phyloP scores from a whole-genome alignment of 2,888 invertebrate genomes.

The Tipula lateralis region DNA sequence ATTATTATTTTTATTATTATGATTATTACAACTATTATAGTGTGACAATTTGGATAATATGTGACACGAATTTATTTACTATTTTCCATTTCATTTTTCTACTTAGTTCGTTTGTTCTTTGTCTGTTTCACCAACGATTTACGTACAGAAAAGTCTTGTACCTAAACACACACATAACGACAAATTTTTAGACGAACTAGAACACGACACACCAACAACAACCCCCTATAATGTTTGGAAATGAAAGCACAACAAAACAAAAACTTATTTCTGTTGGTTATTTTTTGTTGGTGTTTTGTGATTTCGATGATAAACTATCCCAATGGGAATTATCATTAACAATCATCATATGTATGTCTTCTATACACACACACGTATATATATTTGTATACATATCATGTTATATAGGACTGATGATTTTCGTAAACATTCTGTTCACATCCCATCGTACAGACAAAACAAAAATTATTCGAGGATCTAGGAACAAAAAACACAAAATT shows the following conservation, averaged over 20 bases:
- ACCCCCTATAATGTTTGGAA: background rate
- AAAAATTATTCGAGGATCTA: background rate
- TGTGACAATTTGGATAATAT: slow-evolving; percentile 9
- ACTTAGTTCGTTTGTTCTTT: background rate
- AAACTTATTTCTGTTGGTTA: background rate
- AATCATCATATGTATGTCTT: background rate
- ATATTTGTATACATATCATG: background rate
- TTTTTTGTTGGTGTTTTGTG: background rate
- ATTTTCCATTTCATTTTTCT: background rate
- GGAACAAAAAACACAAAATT: background rate
- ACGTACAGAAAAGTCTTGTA: background rate
- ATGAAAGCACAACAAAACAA: background rate
- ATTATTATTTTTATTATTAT: slow-evolving; percentile 5
- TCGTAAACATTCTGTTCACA: background rate
- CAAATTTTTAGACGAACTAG: background rate
- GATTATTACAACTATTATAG: slow-evolving; percentile 24
- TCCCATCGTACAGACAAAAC: background rate
- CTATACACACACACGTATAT: background rate
- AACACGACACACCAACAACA: background rate
- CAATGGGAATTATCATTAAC: slow-evolving; percentile 11
- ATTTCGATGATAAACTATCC: slow-evolving; percentile 9
- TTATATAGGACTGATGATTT: background rate
- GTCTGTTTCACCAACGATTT: background rate
- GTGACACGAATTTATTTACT: slow-evolving; percentile 19
- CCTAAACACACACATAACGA: background rate